phyloP scores from a whole-genome alignment of 2,113 vertebrate species.

The Myiagra hebetior region DNA sequence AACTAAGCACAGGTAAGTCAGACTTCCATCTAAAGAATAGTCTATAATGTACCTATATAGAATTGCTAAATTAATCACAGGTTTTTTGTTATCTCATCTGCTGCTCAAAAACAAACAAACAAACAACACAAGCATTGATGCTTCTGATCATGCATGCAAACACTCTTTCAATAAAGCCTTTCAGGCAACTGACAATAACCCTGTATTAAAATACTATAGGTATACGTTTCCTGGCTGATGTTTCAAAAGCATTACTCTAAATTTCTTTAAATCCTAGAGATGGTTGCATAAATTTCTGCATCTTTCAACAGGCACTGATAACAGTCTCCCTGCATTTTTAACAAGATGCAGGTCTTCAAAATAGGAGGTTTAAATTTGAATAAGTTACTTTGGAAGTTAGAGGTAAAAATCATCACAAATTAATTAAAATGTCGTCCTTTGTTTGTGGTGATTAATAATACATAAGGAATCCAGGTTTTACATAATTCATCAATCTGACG shows the following conservation, averaged over 20 bases:
- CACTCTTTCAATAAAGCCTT: neutral
- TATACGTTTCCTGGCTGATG: neutral
- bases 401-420: conserved; percentile 71
- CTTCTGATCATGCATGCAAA: neutral
- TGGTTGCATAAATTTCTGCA: neutral
- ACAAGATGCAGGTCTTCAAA: conserved; percentile 2
- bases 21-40: neutral
- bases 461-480: conserved; percentile 69
- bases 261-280: neutral
- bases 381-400: conserved; percentile 52
- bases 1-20: neutral
- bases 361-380: conserved; percentile 55
- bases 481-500: conserved; percentile 77
- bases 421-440: conserved; percentile 77
- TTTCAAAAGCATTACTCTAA: neutral
- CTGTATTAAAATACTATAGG: neutral
- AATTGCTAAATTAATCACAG: neutral
- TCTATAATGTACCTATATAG: neutral
- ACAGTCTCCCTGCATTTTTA: conserved; percentile 29
- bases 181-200: neutral
- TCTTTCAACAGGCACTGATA: neutral
- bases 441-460: conserved; percentile 77
- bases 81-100: neutral
- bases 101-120: neutral
- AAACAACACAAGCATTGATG: neutral